phyloP scores from a whole-genome alignment of 2,888 invertebrate genomes.

The Omphaloscelis lunosa region DNA sequence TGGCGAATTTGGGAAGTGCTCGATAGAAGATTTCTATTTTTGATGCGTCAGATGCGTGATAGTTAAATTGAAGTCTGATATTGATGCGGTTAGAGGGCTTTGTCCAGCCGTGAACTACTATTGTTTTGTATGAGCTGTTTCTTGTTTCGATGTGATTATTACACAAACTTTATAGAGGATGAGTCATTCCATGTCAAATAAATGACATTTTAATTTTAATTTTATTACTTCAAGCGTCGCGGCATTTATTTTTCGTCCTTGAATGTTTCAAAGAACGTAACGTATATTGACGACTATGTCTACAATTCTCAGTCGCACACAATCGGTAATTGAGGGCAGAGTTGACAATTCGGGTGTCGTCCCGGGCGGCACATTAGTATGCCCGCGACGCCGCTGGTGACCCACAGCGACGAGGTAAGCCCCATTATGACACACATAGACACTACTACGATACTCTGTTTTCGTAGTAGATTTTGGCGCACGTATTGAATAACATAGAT shows the following conservation, averaged over 20 bases:
- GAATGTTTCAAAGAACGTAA: background rate
- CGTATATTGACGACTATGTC: background rate
- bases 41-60: conserved; percentile 19
- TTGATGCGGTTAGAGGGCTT: background rate
- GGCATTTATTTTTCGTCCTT: background rate
- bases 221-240: background rate
- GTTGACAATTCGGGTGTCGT: conserved; percentile 17
- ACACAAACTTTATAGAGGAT: background rate
- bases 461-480: conserved; percentile 34
- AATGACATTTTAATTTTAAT: background rate
- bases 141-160: conserved; percentile 1
- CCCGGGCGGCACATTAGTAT: conserved; percentile 35
- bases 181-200: background rate
- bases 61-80: background rate
- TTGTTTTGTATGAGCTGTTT: conserved; percentile 6
- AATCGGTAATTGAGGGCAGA: background rate
- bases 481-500: background rate
- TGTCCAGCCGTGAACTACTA: conserved; percentile 5
- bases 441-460: conserved; percentile 35
- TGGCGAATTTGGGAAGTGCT: conserved; percentile 25
- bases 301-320: background rate
- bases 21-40: conserved; percentile 14
- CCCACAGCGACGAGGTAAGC: conserved; percentile 25
- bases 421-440: conserved; percentile 13
- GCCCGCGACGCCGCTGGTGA: conserved; percentile 22